Evolutionary conservation across 2,113 vertebrate genomes (phyloP), one percentile per base, ranked within the genome.

Genomic region (Sciurus niger): DNA sequence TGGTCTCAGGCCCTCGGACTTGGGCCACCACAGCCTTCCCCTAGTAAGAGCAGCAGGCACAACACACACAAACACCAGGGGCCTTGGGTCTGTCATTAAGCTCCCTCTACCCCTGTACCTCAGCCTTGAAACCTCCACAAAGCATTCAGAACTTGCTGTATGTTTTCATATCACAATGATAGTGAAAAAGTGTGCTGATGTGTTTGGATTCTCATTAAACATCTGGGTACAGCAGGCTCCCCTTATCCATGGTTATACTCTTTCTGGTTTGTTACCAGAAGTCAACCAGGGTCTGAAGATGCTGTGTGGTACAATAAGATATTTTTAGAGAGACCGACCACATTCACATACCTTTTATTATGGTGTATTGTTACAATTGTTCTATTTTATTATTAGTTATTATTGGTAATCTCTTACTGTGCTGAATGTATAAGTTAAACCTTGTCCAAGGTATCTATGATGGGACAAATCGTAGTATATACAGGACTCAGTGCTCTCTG

Each of bases 61-160:
- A 53, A 25, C 7, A 0, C 18, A 37, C 67, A 48, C 2, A 0
- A 4, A 10, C 20, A 40, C 14, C 1, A 1, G 22, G 9, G n/a
- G 65, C 25, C 25, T 83, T 32, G 40, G n/a, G 28, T 4, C 10
- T 82, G 67, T 40, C 43, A 32, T 13, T 96, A 51, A 16, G 2
- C 8, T 58, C 46, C 67, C 4, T 48, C 37, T 18, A 60, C 60
- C 60, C 14, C 43, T 55, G 55, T 22, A 37, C 70, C 37, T 84
- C 20, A 14, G 4, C 13, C 32, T 73, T 72, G 65, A 87, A 72
- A 40, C 10, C 60, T n/a, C 67, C n/a, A 25, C 46, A 34, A 87
- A 84, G 46, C 70, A 58, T 40, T 80, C 24, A n/a, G 32, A 1
- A 3, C 51, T 95, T 72, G 60, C 73, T 58, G 63, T 84, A 43